Base-by-base conservation (phyloP, 2,113 vertebrate species). In the Capreolus pygargus region DNA sequence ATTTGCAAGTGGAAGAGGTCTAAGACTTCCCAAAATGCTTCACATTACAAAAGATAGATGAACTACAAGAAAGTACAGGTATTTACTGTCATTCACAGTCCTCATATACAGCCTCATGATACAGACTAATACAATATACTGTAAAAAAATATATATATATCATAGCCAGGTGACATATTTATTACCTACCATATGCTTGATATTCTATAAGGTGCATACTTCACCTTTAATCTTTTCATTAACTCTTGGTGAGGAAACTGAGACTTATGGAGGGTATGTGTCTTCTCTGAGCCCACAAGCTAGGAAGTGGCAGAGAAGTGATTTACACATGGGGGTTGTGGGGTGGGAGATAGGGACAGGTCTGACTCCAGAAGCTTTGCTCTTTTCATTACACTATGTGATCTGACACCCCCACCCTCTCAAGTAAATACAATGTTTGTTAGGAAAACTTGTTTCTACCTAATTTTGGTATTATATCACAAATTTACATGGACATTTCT, bases 371-470 rank as follows among this genome's bases (percentile, higher is more conserved):
- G 76, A 47, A 7, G 8, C 25, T 84, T 79, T 47, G 36, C n/a
- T 81, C 17, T 97, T 92, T 94, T 54, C 8, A 39, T 45, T 86
- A 78, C 19, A 79, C 19, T 86, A 64, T 5, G 54, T 89, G 21
- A 19, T 82, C 43, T 74, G 13, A 3, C 39, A 64, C 8, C 10
- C 21, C 12, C 15, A 85, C 13, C 19, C 39, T 74, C 54, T 89
- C n/a, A 43, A 95, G 27, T 36, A 93, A 87, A 89, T 64, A 85
- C n/a, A 96, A 89, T 47, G 9, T 45, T 50, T 87, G n/a, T 91
- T 78, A 94, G 33, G 82, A 52, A 96, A 87, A 86, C 45, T 21
- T 76, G 45, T 88, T 95, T 97, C 64, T 94, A 88, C n/a, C 43
- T 74, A n/a, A 88, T 89, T 97, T 95, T 93, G 60, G 64, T 91